Base-by-base conservation (phyloP, 2,888 invertebrate species). In the Smittia aterrima region DNA sequence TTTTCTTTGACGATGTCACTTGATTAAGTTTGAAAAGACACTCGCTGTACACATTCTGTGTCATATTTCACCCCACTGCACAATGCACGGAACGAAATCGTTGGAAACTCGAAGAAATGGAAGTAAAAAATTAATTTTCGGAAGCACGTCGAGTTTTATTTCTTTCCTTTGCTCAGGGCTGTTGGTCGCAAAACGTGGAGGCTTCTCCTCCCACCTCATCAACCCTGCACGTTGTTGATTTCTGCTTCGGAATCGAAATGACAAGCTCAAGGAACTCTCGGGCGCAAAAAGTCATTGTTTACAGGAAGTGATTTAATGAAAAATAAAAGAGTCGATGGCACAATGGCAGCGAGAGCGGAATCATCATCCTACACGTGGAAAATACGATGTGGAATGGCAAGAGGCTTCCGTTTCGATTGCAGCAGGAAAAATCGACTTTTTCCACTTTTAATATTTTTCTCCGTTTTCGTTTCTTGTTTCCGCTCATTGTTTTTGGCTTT, bases 271-370 rank as follows among this genome's bases (percentile, higher is more conserved):
- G 58, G 58, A 58, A 58, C 6, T 64, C 22, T 64, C 27, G 27
- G 25, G 72, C 72, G 40, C 25, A 62, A 62, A 53, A 72, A 72
- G 62, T 72, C 72, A 72, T 72, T 72, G 72, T 72, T 72, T 72
- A 38, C 58, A 72, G 72, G 72, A 72, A 72, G 62, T 72, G 72
- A 72, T 72, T 72, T 72, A 72, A 71, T 71, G 70, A 71, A 71
- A 71, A 71, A 40, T 24, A 58, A 64, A 64, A 4, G 64, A 64
- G 64, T 24, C 64, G 27, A 64, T 16, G 47, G 68, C 47, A 32
- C 68, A 68, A 68, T 68, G 67, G 67, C 41, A 53, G 58, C 58
- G 18, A 58, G 16, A 25, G 47, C 53, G 47, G 53, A 24, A 68
- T 24, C 40, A 68, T 68, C 68, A 68, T 71, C 70, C 70, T 27